These are phyloP conservation scores for Melanotaenia maccullochi DNA, from an alignment of 2,797 vertebrate species.

Conservation along the genomic window DNA sequence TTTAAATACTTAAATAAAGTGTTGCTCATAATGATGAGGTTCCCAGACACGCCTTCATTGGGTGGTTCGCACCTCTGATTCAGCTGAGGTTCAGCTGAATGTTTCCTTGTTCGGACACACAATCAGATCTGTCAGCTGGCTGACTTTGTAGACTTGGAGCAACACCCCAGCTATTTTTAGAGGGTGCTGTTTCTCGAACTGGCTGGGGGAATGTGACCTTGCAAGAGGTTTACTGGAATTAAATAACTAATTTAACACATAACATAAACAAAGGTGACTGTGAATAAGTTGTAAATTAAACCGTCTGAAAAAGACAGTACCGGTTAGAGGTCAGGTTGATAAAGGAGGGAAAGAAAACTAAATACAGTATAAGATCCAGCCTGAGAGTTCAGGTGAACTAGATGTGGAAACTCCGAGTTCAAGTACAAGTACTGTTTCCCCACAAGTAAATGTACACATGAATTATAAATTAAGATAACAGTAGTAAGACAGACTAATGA, in stretches of 20 bases:
- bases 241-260: no score
- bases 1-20: not conserved
- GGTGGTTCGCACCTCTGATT: no score
- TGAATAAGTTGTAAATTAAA: no score
- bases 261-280: no score
- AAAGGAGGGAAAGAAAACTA: no score
- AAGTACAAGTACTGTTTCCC: not conserved
- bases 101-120: not conserved
- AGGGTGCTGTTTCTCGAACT: not conserved
- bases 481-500: not conserved
- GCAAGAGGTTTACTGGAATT: no score
- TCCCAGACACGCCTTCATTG: not conserved
- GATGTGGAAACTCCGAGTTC: not conserved
- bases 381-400: no score
- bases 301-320: no score
- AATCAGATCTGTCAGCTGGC: not conserved
- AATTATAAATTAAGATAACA: not conserved
- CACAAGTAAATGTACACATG: not conserved
- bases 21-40: not conserved
- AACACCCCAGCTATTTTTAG: not conserved
- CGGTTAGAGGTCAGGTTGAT: no score
- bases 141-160: not conserved
- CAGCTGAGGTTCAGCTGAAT: not conserved
- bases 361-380: no score
- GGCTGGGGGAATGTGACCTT: not conserved